Base-by-base conservation (phyloP, 2,888 invertebrate species). In the Carcina quercana region DNA sequence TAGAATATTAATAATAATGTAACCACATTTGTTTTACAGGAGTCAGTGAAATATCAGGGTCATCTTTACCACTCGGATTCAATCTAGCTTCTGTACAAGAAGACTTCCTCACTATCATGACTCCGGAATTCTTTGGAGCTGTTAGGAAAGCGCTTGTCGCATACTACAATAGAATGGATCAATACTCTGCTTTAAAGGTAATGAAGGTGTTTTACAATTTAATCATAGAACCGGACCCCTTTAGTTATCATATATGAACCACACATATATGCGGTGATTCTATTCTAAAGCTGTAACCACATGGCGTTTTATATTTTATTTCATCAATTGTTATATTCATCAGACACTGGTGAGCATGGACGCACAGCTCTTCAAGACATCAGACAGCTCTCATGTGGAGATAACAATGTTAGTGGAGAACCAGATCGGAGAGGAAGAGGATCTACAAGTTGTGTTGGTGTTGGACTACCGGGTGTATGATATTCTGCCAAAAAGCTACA, bases 381-480 rank as follows among this genome's bases (percentile, higher is more conserved):
- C 73, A 2, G 80, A 82, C 15, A 68, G 71, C 0, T 69, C 78
- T 0, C 71, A 78, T 46, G 61, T 80, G 5, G 65, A 76, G 43
- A 48, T 78, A 15, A 42, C 64, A 0, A 71, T 80, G 38, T 38
- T 41, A 5, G 63, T 49, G 1, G 56, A 55, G 20, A 47, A 11
- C 6, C 61, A 73, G 1, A 13, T 3, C n/a, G 13, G 14, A 1
- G 60, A 58, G 1, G 63, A 68, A 1, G 68, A 67, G 10, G 53
- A 49, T 2, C 42, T 66, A 2, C 43, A 43, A 7, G 43, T 73
- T 0, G 59, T 61, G 1, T 58, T 82, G 0, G 51, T 62, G 36
- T 29, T 82, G 15, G 69, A 72, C 34, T 80, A 82, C 43, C 50
- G 73, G 24, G 50, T 78, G 1, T 69, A 71, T 34, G 79, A 75